Evolutionary conservation across 2,797 vertebrate species (phyloP), one percentile per base, ranked within the genome.

Genomic region (Astyanax mexicanus): DNA sequence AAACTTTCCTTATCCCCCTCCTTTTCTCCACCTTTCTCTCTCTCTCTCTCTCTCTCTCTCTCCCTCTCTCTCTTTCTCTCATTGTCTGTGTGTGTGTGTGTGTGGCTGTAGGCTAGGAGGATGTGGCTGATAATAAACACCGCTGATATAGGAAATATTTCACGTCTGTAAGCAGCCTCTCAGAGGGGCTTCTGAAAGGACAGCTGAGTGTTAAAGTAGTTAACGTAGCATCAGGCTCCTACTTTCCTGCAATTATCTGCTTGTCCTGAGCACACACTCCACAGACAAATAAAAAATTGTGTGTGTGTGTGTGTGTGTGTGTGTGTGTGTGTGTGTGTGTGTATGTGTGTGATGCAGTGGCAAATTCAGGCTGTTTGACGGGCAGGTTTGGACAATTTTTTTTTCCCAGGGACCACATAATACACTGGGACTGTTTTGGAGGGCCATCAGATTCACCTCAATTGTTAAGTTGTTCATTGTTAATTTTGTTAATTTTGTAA

Each of bases 81-180:
- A 69, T 74, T 83, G 57, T 23, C 25, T 73, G 44, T 70, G 77
- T 84, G 71, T 84, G 73, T 23, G 17, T 29, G 40, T 70, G 17
- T 37, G 45, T 69, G 15, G 40, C 23, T 44, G 27, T 17, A 21
- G 12, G 57, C 52, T 27, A 55, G 44, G 57, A 71, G 57, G 72
- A 81, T 64, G 81, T 74, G 57, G 66, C 80, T 77, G 71, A 67
- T 75, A 47, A 80, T 75, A 47, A 80, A 79, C 60, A 72, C n/a
- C 25, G 40, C 38, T 55, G 54, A 66, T 19, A 17, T 40, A 32
- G 15, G 44, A 15, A 66, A 12, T 32, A 32, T 66, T 32, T 65
- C 23, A 65, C 40, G 10, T 1, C 42, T 45, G 6, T 29, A 44
- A 47, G 40, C 23, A 45, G 13, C 23, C 40, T 19, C 27, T 66